A percentile compares a stretch with the other conserved stretches of the same genome.
phyloP scores from a whole-genome alignment of 2,888 invertebrate species.

The Lathronympha strigana region DNA sequence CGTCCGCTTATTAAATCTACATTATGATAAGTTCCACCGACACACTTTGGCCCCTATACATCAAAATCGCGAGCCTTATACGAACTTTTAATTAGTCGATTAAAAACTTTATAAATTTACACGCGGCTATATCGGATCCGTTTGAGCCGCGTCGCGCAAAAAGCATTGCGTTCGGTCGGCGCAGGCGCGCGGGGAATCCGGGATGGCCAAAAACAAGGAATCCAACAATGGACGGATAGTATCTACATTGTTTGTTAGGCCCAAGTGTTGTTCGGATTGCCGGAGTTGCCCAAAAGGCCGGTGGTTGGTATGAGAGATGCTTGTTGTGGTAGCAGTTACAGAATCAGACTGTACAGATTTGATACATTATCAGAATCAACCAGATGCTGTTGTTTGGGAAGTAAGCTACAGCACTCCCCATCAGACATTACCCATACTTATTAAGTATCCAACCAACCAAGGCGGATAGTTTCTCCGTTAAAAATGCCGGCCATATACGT shows the following conservation, averaged over 20 bases:
- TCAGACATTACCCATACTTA: no score
- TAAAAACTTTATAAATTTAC: slow-evolving; percentile 43
- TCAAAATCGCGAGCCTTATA: slow-evolving; percentile 37
- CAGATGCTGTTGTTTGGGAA: no score
- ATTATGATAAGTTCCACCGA: slow-evolving; percentile 17
- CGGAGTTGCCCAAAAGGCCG: slow-evolving; percentile 15
- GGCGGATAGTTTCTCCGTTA: no score
- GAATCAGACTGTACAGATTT: no score
- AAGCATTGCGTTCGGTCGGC: slow-evolving; percentile 49
- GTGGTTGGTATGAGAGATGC: slow-evolving; percentile 6
- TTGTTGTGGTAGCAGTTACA: not conserved
- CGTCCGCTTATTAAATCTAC: slow-evolving; percentile 1
- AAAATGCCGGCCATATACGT: no score
- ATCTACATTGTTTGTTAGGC: slow-evolving; percentile 45
- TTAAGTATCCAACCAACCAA: no score
- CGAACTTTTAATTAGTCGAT: slow-evolving; percentile 36
- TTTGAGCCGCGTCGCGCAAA: slow-evolving; percentile 50
- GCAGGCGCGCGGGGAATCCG: slow-evolving; percentile 50
- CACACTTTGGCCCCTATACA: slow-evolving; percentile 33
- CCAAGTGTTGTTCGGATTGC: slow-evolving; percentile 48
- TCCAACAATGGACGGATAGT: slow-evolving; percentile 58
- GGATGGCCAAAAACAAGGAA: slow-evolving; percentile 55
- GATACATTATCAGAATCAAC: no score
- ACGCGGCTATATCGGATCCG: slow-evolving; percentile 43
- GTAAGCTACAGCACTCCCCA: no score